Conservation (phyloP, 2,888 invertebrate species). For the Hypomecis punctinalis region DNA sequence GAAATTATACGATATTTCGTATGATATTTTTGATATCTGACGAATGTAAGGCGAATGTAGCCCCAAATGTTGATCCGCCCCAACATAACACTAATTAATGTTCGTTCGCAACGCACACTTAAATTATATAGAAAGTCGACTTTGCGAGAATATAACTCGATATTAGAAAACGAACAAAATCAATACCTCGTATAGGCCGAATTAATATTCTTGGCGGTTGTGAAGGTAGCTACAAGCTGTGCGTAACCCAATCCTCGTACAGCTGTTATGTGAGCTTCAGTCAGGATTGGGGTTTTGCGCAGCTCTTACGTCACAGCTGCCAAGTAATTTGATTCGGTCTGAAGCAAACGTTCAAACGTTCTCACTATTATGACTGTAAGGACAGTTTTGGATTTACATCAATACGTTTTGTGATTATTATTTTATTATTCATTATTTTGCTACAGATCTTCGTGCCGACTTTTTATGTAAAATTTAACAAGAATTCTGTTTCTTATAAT, state of each 20-base stretch:
- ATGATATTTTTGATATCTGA: not conserved
- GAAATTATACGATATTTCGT: slow-evolving; percentile 1
- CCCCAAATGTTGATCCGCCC: slow-evolving; percentile 38
- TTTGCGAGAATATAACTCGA: slow-evolving; percentile 1
- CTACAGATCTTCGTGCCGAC: slow-evolving; percentile 20
- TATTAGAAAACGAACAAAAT: not conserved
- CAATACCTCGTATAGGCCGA: not conserved
- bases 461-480: slow-evolving; percentile 29
- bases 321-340: too few species aligned
- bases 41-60: slow-evolving; percentile 27
- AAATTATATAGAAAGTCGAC: slow-evolving; percentile 48
- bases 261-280: too few species aligned
- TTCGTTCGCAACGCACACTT: slow-evolving; percentile 50
- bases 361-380: not conserved
- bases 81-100: slow-evolving; percentile 40
- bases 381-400: not conserved
- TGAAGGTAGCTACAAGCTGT: too few species aligned
- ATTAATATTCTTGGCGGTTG: too few species aligned
- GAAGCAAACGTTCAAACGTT: not conserved
- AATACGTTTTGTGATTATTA: not conserved
- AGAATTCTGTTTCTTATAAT: slow-evolving; percentile 37
- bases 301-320: too few species aligned
- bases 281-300: too few species aligned
- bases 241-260: too few species aligned
- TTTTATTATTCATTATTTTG: slow-evolving; percentile 18